These are phyloP conservation scores for Vanessa cardui DNA, from an alignment of 2,888 invertebrate genomes.

Conservation along the genomic window DNA sequence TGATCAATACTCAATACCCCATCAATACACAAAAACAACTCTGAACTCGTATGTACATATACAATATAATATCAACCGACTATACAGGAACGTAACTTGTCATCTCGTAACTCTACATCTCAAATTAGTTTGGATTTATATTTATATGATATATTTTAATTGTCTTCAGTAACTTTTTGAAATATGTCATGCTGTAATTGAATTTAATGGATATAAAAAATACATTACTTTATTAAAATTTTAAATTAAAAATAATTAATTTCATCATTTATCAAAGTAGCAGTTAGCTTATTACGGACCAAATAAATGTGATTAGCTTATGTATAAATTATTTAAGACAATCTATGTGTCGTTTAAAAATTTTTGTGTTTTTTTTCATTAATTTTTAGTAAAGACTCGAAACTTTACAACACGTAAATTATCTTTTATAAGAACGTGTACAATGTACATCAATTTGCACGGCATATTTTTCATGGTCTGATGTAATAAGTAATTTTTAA, in stretches of 20 bases:
- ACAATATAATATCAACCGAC: not conserved
- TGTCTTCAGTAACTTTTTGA: too few species aligned
- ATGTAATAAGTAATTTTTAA: not conserved
- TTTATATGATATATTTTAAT: too few species aligned
- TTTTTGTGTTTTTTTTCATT: not conserved
- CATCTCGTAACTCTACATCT: slow-evolving; percentile 3
- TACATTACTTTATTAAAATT: too few species aligned
- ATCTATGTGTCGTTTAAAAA: not conserved
- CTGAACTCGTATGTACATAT: slow-evolving; percentile 1
- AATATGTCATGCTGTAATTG: not conserved
- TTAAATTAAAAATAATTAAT: too few species aligned
- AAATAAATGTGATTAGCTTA: not conserved
- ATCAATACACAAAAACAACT: slow-evolving; percentile 32
- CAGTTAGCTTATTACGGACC: not conserved
- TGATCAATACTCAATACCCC: slow-evolving; percentile 31
- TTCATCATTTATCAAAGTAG: too few species aligned
- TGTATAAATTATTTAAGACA: not conserved
- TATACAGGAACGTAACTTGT: not conserved
- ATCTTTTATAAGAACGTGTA: not conserved
- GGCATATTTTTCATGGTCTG: not conserved
- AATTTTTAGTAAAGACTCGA: not conserved
- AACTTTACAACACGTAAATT: slow-evolving; percentile 1
- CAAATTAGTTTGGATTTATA: not conserved
- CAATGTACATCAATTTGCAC: not conserved
- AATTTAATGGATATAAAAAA: not conserved